Conservation (phyloP, 2,113 vertebrate genomes). For the Erythrocebus patas region DNA sequence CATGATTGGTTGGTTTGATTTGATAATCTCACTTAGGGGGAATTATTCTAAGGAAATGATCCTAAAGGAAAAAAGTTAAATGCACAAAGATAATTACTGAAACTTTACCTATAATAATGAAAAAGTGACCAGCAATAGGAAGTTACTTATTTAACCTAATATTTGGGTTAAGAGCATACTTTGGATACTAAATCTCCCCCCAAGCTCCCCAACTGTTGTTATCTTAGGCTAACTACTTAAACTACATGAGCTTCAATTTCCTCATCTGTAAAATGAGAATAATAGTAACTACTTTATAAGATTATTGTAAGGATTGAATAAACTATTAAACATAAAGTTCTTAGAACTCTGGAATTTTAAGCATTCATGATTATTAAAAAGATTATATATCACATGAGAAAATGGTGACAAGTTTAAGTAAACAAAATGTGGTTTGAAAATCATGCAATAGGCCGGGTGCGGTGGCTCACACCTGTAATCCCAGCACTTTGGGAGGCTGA, state of each 20-base stretch:
- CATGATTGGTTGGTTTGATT: slow-evolving; percentile 1
- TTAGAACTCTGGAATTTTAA: slow-evolving; percentile 30
- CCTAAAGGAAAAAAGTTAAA: background rate
- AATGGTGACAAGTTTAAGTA: slow-evolving; percentile 26
- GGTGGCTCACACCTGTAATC: no score
- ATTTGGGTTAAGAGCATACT: background rate
- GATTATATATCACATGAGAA: background rate
- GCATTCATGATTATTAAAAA: background rate
- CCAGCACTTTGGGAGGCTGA: no score
- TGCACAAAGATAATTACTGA: background rate
- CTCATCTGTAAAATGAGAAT: background rate
- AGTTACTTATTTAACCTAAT: background rate
- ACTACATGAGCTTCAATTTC: background rate
- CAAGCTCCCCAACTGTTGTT: background rate
- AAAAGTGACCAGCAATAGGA: background rate
- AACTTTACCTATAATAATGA: background rate
- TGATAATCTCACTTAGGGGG: background rate
- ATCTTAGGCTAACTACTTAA: background rate
- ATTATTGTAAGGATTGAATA: background rate
- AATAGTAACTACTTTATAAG: background rate
- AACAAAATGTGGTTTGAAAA: background rate
- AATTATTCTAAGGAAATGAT: slow-evolving; percentile 27
- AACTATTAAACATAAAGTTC: background rate
- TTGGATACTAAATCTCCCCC: background rate
- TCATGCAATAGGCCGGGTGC: background rate